phyloP scores from a whole-genome alignment of 2,797 vertebrate genomes.

The Danio jaintianensis region DNA sequence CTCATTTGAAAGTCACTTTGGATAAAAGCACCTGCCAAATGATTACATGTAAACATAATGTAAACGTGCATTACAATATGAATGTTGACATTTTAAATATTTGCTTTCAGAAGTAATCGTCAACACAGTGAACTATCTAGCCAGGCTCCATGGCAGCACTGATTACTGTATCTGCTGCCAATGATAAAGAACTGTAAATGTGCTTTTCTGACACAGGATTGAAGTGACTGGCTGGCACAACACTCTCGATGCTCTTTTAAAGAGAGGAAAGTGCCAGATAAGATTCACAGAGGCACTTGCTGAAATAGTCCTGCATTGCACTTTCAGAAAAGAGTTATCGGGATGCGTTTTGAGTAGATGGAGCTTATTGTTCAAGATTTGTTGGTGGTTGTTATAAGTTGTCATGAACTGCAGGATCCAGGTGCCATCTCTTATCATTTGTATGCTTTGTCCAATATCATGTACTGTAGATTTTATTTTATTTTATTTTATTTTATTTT shows the following conservation, averaged over 20 bases:
- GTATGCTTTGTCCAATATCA: neutral
- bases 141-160: slow-evolving; percentile 65
- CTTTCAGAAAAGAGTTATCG: slow-evolving; percentile 11
- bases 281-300: slow-evolving; percentile 51
- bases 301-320: slow-evolving; percentile 27
- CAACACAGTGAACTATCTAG: slow-evolving; percentile 62
- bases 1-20: too few relatives aligned
- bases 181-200: slow-evolving; percentile 61
- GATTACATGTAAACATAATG: too few relatives aligned
- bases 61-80: too few relatives aligned
- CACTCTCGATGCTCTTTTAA: slow-evolving; percentile 51
- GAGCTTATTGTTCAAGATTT: neutral
- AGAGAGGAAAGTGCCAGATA: slow-evolving; percentile 55
- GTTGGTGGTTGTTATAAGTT: neutral
- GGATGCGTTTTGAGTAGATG: slow-evolving; percentile 33
- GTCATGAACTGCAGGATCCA: neutral
- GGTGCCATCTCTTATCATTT: neutral
- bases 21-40: too few relatives aligned
- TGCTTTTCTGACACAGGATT: slow-evolving; percentile 56
- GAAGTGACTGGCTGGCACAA: slow-evolving; percentile 57
- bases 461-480: neutral
- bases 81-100: neutral
- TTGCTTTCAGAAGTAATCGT: slow-evolving; percentile 43
- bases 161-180: slow-evolving; percentile 64
- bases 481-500: too few relatives aligned